phyloP scores from a whole-genome alignment of 2,113 vertebrate species.

The Argyrosomus japonicus region DNA sequence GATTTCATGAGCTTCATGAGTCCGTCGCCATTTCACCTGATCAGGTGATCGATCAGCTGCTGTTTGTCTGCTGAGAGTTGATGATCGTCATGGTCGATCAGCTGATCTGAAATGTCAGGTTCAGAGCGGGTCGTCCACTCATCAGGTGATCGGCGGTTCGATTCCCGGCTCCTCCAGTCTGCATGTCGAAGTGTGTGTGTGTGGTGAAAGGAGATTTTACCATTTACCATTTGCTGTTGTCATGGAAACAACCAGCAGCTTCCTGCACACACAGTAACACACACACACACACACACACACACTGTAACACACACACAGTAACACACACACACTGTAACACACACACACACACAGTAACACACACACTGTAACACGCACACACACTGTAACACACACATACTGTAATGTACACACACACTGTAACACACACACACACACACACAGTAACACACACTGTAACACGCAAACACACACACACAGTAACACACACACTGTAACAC shows the following conservation, averaged over 20 bases:
- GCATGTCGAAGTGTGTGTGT: neutral
- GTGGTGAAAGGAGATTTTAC: too few relatives aligned
- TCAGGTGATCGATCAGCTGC: too few relatives aligned
- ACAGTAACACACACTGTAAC: constrained; percentile 11
- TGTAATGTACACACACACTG: constrained; percentile 7
- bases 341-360: neutral
- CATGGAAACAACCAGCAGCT: neutral
- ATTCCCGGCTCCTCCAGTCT: neutral
- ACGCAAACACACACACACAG: neutral
- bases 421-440: neutral
- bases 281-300: constrained; percentile 12
- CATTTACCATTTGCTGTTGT: neutral
- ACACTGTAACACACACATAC: neutral
- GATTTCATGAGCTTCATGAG: neutral
- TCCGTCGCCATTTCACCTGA: too few relatives aligned
- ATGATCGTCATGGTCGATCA: too few relatives aligned
- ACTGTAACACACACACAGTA: neutral
- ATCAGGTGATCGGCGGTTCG: too few relatives aligned
- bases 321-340: neutral
- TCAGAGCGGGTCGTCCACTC: too few relatives aligned
- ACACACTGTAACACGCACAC: constrained; percentile 9
- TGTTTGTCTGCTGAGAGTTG: too few relatives aligned
- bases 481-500: constrained; percentile 5
- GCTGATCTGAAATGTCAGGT: too few relatives aligned
- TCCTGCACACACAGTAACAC: too few relatives aligned